phyloP scores from a whole-genome alignment of 1,140 invertebrate species.

The Tetragnatha versicolor region DNA sequence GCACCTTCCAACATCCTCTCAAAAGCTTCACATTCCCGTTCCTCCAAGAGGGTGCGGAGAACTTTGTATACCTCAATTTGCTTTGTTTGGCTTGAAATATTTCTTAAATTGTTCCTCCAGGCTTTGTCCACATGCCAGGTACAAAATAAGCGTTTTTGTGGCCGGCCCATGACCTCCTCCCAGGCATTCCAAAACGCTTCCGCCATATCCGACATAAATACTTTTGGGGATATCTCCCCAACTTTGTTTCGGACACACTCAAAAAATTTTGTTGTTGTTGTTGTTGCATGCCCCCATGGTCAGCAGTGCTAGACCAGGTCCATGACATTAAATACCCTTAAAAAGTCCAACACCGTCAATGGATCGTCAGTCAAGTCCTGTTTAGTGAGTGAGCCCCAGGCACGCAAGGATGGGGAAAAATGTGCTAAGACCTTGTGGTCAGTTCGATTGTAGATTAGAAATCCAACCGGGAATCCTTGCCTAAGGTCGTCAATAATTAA shows the following conservation, averaged over 20 bases:
- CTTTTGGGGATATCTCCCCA: background rate
- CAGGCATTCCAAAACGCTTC: conserved; percentile 4
- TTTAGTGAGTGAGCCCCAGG: too few relatives aligned
- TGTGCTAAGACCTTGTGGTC: background rate
- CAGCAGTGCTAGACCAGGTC: too few relatives aligned
- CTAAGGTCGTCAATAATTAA: background rate
- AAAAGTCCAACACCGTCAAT: too few relatives aligned
- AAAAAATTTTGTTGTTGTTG: too few relatives aligned
- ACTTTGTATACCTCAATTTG: background rate
- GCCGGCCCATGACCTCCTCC: background rate
- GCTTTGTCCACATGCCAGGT: background rate
- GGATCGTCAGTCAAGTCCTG: too few relatives aligned
- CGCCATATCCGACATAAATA: conserved; percentile 2
- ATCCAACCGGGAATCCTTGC: conserved; percentile 9
- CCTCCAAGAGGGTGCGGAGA: background rate
- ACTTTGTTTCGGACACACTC: too few relatives aligned
- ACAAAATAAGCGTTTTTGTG: background rate
- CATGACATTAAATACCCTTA: too few relatives aligned
- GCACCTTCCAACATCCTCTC: background rate
- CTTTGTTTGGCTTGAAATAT: background rate
- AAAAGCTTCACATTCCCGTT: background rate
- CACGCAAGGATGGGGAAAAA: too few relatives aligned
- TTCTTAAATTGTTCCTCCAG: background rate
- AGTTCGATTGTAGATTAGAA: background rate
- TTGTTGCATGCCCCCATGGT: too few relatives aligned